Conservation (phyloP, 2,888 invertebrate species). For the Ectemnius continuus region DNA sequence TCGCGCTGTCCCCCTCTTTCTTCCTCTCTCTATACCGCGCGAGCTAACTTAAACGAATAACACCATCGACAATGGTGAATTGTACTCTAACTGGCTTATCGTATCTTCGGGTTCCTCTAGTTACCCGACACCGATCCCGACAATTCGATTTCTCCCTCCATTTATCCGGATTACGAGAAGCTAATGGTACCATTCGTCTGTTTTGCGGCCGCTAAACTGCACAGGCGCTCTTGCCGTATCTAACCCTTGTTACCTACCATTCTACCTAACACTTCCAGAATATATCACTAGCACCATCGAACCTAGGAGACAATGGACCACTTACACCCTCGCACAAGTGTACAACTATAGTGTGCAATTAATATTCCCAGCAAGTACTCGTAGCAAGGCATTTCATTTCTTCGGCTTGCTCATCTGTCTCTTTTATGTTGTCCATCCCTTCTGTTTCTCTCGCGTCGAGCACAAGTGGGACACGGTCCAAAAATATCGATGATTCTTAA, state of each 20-base stretch:
- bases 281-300: too few relatives aligned
- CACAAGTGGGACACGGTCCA: conserved; percentile 41
- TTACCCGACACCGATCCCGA: neutral
- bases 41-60: conserved; percentile 44
- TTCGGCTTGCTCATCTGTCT: neutral
- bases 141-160: conserved; percentile 21
- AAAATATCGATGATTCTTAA: conserved; percentile 52
- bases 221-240: too few relatives aligned
- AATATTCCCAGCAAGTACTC: too few relatives aligned
- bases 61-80: conserved; percentile 10
- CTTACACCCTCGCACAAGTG: too few relatives aligned
- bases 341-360: too few relatives aligned
- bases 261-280: too few relatives aligned
- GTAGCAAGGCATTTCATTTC: conserved; percentile 7
- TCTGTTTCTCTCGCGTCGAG: neutral
- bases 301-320: too few relatives aligned
- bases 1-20: too few relatives aligned
- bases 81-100: conserved; percentile 25
- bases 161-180: neutral
- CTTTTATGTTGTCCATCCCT: neutral
- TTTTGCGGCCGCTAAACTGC: too few relatives aligned
- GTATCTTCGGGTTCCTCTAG: neutral
- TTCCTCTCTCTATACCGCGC: conserved; percentile 24
- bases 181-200: too few relatives aligned
- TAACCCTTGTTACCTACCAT: neutral